Percentiles rank a stretch among this genome's conserved stretches.
Conservation (phyloP, 2,888 invertebrate species). For the Linnaemya vulpina region DNA sequence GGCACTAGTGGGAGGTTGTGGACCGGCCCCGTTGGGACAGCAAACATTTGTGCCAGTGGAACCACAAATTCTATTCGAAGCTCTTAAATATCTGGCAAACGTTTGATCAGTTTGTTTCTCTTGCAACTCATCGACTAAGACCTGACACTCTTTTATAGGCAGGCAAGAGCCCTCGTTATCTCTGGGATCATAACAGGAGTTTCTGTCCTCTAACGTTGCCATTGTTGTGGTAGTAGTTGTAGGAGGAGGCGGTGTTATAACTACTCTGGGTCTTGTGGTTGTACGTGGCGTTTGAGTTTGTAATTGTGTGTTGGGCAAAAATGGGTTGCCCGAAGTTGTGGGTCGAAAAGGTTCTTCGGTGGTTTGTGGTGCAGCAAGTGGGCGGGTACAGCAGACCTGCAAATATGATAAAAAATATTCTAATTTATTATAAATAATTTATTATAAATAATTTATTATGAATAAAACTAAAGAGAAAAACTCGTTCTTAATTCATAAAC, state of each 20-base stretch:
- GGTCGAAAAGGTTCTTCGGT: slow-evolving; percentile 21
- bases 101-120: slow-evolving; percentile 74
- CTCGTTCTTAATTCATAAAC: too few species aligned
- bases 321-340: slow-evolving; percentile 11
- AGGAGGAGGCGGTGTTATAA: slow-evolving; percentile 55
- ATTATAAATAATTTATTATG: too few species aligned
- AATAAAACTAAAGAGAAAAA: too few species aligned
- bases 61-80: slow-evolving; percentile 78
- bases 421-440: too few species aligned
- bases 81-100: slow-evolving; percentile 75
- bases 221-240: slow-evolving; percentile 62
- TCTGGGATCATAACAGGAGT: slow-evolving; percentile 75
- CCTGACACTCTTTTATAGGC: slow-evolving; percentile 76
- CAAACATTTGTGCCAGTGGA: slow-evolving; percentile 76
- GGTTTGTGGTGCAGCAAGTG: slow-evolving; percentile 52
- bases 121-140: slow-evolving; percentile 74
- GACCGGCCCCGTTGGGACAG: slow-evolving; percentile 76
- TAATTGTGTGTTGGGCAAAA: slow-evolving; percentile 9
- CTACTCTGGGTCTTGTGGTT: slow-evolving; percentile 55
- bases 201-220: slow-evolving; percentile 64
- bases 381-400: slow-evolving; percentile 79
- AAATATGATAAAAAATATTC: neutral
- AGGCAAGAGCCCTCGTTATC: slow-evolving; percentile 75
- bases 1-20: slow-evolving; percentile 19
- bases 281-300: slow-evolving; percentile 29